phyloP scores from a whole-genome alignment of 2,797 vertebrate genomes.

The Molothrus ater region DNA sequence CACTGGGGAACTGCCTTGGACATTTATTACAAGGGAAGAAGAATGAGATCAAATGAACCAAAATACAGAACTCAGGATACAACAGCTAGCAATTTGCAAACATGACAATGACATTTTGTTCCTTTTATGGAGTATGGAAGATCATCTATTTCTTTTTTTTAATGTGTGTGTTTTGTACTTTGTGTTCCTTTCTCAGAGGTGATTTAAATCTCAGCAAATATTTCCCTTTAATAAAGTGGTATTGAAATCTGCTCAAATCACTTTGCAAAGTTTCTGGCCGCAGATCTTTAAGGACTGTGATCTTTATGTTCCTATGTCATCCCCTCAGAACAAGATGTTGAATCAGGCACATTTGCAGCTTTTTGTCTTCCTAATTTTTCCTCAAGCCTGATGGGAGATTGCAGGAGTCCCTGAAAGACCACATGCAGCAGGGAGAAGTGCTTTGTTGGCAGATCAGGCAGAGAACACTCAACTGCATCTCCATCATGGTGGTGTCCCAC shows the following conservation, averaged over 20 bases:
- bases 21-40: not conserved
- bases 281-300: not conserved
- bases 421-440: not conserved
- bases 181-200: not conserved
- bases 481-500: not conserved
- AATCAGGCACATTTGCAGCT: not conserved
- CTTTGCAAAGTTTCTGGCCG: not conserved
- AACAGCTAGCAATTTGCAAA: not conserved
- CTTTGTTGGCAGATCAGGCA: not conserved
- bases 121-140: not conserved
- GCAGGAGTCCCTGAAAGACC: not conserved
- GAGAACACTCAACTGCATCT: not conserved
- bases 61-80: not conserved
- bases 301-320: not conserved
- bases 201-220: slow-evolving; percentile 3
- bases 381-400: not conserved
- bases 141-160: not conserved
- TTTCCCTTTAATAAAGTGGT: not conserved
- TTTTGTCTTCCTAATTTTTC: not conserved
- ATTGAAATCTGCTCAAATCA: not conserved
- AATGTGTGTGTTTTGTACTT: not conserved
- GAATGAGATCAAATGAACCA: not conserved
- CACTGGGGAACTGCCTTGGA: not conserved
- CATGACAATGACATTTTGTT: not conserved
- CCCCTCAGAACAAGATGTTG: not conserved